Conservation (phyloP, 2,113 vertebrate genomes). For the Casuarius casuarius region DNA sequence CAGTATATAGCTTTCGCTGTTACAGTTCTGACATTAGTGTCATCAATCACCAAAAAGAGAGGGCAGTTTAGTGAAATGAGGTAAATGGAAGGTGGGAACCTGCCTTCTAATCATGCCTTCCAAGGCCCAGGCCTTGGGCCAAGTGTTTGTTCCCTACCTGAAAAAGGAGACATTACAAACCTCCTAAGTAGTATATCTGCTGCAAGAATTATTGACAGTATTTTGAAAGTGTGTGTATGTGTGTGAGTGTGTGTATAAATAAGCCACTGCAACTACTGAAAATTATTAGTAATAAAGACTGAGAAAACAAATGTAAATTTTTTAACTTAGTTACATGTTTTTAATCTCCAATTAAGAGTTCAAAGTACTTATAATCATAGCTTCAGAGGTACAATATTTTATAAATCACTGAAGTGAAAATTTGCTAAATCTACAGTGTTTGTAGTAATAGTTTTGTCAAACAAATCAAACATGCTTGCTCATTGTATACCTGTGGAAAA, state of each 20-base stretch:
- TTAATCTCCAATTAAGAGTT: neutral
- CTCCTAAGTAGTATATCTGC: too few relatives aligned
- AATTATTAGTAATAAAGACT: neutral
- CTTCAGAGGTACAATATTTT: too few relatives aligned
- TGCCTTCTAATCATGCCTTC: neutral
- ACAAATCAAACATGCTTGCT: neutral
- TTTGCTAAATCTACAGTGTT: neutral
- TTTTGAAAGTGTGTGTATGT: neutral
- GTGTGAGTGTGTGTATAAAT: neutral
- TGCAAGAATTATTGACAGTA: neutral
- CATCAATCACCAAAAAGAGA: neutral
- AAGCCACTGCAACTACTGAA: neutral
- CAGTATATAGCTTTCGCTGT: neutral
- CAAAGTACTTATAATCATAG: too few relatives aligned
- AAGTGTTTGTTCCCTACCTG: neutral
- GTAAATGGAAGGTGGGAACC: neutral
- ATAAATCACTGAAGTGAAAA: neutral
- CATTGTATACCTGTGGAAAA: neutral
- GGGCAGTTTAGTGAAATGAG: neutral
- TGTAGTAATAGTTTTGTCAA: neutral
- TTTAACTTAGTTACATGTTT: neutral
- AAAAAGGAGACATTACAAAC: neutral
- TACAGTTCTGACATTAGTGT: neutral
- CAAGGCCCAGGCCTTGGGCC: neutral
- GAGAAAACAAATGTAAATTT: neutral